Conservation (phyloP, 1,140 invertebrate genomes). For the Glossosoma conforme region DNA sequence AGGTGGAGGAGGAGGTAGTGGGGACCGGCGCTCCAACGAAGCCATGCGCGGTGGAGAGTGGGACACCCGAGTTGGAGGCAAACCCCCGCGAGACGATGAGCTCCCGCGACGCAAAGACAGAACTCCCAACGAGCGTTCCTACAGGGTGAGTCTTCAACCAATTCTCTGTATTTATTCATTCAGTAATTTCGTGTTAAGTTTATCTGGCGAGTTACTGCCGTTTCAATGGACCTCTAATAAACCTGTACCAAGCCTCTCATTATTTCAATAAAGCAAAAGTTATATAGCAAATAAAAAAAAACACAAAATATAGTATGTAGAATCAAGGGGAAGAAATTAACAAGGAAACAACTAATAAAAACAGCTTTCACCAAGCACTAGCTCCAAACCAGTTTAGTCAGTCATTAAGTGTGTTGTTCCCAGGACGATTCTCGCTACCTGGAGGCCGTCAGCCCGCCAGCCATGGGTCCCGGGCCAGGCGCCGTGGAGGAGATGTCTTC, state of each 20-base stretch:
- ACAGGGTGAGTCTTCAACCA: constrained; percentile 13
- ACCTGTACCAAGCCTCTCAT: no score
- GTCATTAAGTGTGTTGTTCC: no score
- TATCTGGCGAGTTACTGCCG: no score
- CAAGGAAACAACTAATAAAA: no score
- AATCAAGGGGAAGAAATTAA: no score
- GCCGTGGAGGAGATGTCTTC: constrained; percentile 23
- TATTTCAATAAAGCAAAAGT: no score
- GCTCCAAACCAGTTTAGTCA: no score
- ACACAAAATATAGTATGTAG: no score
- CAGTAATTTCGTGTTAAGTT: no score
- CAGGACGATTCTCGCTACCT: constrained; percentile 24
- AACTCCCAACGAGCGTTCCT: constrained; percentile 19
- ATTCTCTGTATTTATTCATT: not conserved
- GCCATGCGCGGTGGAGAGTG: not conserved
- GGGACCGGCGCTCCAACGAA: not conserved
- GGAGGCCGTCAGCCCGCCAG: constrained; percentile 19
- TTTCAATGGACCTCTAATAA: no score
- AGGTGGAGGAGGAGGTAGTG: not conserved
- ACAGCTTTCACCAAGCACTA: no score
- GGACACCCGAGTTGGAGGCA: not conserved
- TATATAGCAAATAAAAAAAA: no score
- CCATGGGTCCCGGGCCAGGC: not conserved
- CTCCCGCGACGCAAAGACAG: constrained; percentile 21
- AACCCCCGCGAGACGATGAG: constrained; percentile 1